Conservation (phyloP, 1,140 invertebrate genomes). For the Leptestheria dahalacensis region DNA sequence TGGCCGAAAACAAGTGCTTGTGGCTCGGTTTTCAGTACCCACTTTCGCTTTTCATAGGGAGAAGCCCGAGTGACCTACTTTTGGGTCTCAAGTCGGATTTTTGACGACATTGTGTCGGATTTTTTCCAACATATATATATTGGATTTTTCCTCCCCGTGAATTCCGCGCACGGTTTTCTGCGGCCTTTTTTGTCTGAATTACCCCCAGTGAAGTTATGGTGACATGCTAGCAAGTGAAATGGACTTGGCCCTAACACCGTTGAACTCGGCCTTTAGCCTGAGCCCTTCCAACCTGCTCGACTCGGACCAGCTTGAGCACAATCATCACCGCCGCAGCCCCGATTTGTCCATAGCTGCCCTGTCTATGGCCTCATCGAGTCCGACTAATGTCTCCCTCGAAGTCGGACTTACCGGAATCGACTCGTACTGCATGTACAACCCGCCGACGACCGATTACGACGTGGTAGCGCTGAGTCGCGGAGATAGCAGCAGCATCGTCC, state of each 20-base stretch:
- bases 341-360: conserved; percentile 2
- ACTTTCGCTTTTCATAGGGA: too few relatives aligned
- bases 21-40: too few relatives aligned
- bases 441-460: conserved; percentile 1
- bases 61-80: too few relatives aligned
- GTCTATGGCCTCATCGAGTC: conserved; percentile 15
- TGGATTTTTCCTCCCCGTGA: too few relatives aligned
- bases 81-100: too few relatives aligned
- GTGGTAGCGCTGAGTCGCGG: background rate
- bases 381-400: conserved; percentile 11
- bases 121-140: too few relatives aligned
- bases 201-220: background rate
- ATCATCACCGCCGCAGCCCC: background rate
- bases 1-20: too few relatives aligned
- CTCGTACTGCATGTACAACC: conserved; percentile 17
- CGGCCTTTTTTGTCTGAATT: background rate
- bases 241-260: conserved; percentile 4
- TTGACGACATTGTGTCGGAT: too few relatives aligned
- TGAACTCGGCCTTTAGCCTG: conserved; percentile 9
- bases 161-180: too few relatives aligned
- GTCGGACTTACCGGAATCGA: conserved; percentile 16
- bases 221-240: conserved; percentile 6
- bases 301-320: background rate
- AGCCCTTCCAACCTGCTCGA: background rate
- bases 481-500: background rate